A percentile compares a stretch with the other conserved stretches of the same genome.
Evolutionary conservation across 1,140 invertebrate genomes (phyloP).

Genomic region (Argopecten irradians): DNA sequence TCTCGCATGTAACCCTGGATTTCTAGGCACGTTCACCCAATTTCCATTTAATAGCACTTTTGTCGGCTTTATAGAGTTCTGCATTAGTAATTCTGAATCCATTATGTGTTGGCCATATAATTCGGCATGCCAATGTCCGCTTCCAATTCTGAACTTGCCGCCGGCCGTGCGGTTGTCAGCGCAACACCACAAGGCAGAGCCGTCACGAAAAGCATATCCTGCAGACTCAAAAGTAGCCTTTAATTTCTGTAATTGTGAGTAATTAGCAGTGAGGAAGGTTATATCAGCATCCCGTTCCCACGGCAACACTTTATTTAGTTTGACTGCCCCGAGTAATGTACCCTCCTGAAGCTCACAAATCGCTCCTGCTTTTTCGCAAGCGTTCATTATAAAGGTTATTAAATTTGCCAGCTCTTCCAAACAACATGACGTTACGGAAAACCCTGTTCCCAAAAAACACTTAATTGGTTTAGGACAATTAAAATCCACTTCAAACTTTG

Average conservation of each 20-base stretch:
- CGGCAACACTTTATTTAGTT: constrained; percentile 64
- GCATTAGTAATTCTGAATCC: constrained; percentile 48
- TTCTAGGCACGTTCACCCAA: constrained; percentile 65
- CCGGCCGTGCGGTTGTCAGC: constrained; percentile 51
- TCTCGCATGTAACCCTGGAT: constrained; percentile 70
- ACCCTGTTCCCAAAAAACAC: constrained; percentile 10
- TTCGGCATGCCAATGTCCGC: constrained; percentile 50
- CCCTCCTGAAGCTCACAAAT: constrained; percentile 65
- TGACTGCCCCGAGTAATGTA: constrained; percentile 68
- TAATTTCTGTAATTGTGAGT: constrained; percentile 46
- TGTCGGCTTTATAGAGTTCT: constrained; percentile 54
- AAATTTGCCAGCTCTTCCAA: constrained; percentile 41
- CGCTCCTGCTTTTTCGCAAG: constrained; percentile 46
- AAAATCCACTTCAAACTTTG: constrained; percentile 27
- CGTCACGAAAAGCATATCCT: constrained; percentile 50
- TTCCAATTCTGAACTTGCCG: constrained; percentile 44
- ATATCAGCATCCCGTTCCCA: constrained; percentile 71
- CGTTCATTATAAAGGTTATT: constrained; percentile 50
- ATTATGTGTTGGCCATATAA: constrained; percentile 58
- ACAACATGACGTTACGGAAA: constrained; percentile 36
- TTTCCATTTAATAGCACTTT: constrained; percentile 58
- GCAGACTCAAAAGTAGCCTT: constrained; percentile 40
- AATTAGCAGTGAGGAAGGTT: constrained; percentile 52
- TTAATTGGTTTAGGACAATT: neutral
- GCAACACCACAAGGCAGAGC: constrained; percentile 53